Evolutionary conservation across 2,888 invertebrate genomes (phyloP), one percentile per base, ranked within the genome.

Genomic region (Deroplatys truncata): DNA sequence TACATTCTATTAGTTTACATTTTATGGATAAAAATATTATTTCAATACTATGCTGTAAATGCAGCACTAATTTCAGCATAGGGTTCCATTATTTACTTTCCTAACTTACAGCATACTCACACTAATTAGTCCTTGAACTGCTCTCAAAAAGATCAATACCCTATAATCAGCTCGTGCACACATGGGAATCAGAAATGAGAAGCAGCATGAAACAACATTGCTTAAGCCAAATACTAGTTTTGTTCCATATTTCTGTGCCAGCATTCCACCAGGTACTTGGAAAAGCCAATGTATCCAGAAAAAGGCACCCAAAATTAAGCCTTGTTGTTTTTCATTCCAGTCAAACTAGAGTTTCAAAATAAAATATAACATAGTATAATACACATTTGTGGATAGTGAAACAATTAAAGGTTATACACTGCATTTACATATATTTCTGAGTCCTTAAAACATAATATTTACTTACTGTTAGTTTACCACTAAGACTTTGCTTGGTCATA

Each of bases 271-370:
- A 0, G 97, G 97, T 72, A 97, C 93, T 93, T 97, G 97, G 0
- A 95, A 95, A 0, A 95, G 86, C 95, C 96, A 96, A 92, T 97
- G 96, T 1, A 96, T 93, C 95, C 96, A 97, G 92, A 96, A 97
- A 92, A 96, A 97, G 0, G 96, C 95, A 0, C 96, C 96, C 89
- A 97, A 93, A 15, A 95, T 94, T 83, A 95, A 91, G 15, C 96
- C 95, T 92, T 96, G 96, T 89, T 96, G 94, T 91, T 95, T 94
- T 92, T 96, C 96, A 92, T 95, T 95, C 96, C 97, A 97, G 29
- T 94, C 92, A 91, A 95, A 96, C 29, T 92, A 92, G 43, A 92
- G 20, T 72, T 92, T 43, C 91, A 91, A 25, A 89, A 89, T 86
- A 89, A 84, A 83, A 85, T 84, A 72, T 72, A 35, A 35, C 7